Percentiles rank a stretch among this genome's conserved stretches.
These are phyloP conservation scores for Capricornis sumatraensis DNA, from an alignment of 2,113 vertebrate genomes.

Conservation along the genomic window DNA sequence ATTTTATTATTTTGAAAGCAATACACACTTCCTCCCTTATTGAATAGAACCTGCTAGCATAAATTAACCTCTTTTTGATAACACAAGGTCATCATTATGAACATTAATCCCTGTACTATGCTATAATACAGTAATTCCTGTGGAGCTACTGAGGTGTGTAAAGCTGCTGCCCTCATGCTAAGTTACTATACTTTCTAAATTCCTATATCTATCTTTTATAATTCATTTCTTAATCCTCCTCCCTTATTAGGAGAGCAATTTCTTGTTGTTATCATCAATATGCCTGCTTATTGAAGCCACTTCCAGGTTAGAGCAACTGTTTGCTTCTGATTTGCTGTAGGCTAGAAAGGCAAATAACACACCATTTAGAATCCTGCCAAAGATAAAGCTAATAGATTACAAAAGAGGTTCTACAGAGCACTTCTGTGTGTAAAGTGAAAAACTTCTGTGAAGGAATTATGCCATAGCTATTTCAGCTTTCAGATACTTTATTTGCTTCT, in stretches of 20 bases:
- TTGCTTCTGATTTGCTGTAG: background rate
- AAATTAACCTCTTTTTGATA: background rate
- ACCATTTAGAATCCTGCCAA: background rate
- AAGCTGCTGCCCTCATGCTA: background rate
- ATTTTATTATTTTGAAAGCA: background rate
- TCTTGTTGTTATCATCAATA: background rate
- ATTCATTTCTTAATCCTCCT: constrained; percentile 7
- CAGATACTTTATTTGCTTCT: background rate
- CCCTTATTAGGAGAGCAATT: background rate
- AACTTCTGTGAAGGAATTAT: background rate
- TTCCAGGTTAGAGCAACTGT: background rate
- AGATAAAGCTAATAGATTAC: background rate
- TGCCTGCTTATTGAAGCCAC: background rate
- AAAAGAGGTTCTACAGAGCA: background rate
- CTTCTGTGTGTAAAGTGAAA: background rate
- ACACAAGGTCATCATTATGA: constrained; percentile 20
- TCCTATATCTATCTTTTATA: background rate
- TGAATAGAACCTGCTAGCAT: background rate
- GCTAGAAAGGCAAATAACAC: background rate
- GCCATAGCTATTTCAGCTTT: background rate
- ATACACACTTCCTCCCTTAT: background rate
- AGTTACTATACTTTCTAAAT: background rate
- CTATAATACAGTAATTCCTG: background rate
- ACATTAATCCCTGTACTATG: background rate
- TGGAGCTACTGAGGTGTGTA: background rate